These are phyloP conservation scores for Caerostris darwini DNA, from an alignment of 1,140 invertebrate species.

Conservation along the genomic window DNA sequence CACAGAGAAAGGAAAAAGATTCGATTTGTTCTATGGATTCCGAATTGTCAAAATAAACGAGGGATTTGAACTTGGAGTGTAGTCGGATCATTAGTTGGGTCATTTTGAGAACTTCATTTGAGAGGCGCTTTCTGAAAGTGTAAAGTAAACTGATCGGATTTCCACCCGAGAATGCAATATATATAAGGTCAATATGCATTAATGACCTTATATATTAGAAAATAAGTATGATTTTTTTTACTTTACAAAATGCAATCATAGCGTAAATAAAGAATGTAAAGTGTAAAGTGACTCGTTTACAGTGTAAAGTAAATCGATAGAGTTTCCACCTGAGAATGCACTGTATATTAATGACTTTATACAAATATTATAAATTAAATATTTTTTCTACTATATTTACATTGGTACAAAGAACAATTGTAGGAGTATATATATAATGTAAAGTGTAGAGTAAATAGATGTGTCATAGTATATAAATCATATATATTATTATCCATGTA, in stretches of 20 bases:
- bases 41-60: constrained; percentile 35
- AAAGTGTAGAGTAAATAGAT: too few relatives aligned
- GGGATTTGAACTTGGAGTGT: background rate
- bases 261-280: too few relatives aligned
- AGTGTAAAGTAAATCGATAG: background rate
- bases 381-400: background rate
- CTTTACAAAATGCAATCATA: too few relatives aligned
- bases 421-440: background rate
- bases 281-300: too few relatives aligned
- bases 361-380: background rate
- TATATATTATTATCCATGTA: too few relatives aligned
- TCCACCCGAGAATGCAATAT: too few relatives aligned
- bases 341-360: background rate
- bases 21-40: constrained; percentile 52
- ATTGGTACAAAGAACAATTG: background rate
- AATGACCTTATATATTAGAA: too few relatives aligned
- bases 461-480: too few relatives aligned
- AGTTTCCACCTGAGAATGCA: background rate
- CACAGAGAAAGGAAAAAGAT: background rate
- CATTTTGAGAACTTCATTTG: background rate
- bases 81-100: background rate
- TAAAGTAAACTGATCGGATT: too few relatives aligned
- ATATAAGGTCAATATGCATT: too few relatives aligned
- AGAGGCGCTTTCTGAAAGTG: background rate
- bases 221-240: too few relatives aligned